Conservation (phyloP, 92 coral and sea anemone species). For the Montipora capitata region DNA sequence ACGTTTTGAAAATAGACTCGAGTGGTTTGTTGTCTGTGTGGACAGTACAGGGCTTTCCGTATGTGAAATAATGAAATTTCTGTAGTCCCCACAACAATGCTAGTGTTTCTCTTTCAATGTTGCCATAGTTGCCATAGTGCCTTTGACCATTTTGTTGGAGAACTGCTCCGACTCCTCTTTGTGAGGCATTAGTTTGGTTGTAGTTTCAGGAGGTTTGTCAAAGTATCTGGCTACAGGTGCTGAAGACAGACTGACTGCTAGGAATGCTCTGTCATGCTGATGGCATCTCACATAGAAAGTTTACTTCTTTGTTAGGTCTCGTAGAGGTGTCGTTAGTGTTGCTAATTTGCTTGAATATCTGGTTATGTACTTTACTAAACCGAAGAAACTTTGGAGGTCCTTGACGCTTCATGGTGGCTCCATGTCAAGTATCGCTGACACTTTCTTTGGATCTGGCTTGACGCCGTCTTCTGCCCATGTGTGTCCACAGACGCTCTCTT, state of each 20-base stretch:
- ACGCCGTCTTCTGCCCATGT: slow-evolving; percentile 34
- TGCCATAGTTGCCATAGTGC: slow-evolving; percentile 6
- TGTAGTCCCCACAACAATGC: slow-evolving; percentile 76
- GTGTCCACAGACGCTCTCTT: slow-evolving; percentile 47
- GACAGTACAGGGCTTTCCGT: slow-evolving; percentile 12
- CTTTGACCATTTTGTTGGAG: background rate
- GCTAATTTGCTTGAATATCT: background rate
- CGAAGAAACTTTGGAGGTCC: slow-evolving; percentile 8
- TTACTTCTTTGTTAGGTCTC: slow-evolving; percentile 26
- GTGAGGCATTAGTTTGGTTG: background rate
- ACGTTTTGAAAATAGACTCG: background rate
- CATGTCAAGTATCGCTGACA: slow-evolving; percentile 27
- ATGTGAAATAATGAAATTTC: slow-evolving; percentile 64
- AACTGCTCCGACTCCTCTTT: background rate
- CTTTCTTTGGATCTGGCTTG: slow-evolving; percentile 30
- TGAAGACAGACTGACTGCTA: background rate
- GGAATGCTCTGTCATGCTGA: slow-evolving; percentile 10
- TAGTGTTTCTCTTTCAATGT: slow-evolving; percentile 44
- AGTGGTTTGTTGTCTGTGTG: slow-evolving; percentile 34
- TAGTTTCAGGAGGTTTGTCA: background rate
- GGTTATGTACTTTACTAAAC: slow-evolving; percentile 15
- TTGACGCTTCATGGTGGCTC: background rate
- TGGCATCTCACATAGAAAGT: slow-evolving; percentile 7
- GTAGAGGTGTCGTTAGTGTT: slow-evolving; percentile 27
- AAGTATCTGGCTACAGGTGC: background rate